phyloP scores from a whole-genome alignment of 2,113 vertebrate genomes.

The Hepsetus odoe region DNA sequence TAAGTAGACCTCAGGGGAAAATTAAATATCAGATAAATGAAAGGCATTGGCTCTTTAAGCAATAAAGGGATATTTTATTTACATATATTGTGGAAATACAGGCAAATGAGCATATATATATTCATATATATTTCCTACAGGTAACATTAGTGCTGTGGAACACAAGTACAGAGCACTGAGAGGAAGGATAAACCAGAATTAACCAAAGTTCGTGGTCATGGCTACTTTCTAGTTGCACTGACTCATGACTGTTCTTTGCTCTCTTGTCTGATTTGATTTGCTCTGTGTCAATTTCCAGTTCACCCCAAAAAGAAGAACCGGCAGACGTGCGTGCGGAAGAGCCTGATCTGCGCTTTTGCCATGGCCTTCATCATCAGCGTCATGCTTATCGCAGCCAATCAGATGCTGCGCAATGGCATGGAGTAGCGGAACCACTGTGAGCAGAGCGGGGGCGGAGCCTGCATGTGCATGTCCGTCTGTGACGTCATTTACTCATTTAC shows the following conservation, averaged over 20 bases:
- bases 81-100: too few species aligned
- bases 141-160: neutral
- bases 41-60: too few species aligned
- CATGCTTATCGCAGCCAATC: slow-evolving; percentile 99
- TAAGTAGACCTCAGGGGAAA: too few species aligned
- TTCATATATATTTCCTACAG: too few species aligned
- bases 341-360: slow-evolving; percentile 98
- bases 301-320: slow-evolving; percentile 97
- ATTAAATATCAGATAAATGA: too few species aligned
- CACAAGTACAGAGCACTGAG: too few species aligned
- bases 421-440: slow-evolving; percentile 86
- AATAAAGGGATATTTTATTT: too few species aligned
- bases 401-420: slow-evolving; percentile 99
- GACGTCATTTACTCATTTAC: slow-evolving; percentile 74
- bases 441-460: slow-evolving; percentile 67
- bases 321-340: slow-evolving; percentile 98
- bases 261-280: neutral
- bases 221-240: neutral
- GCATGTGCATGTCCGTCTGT: slow-evolving; percentile 88
- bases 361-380: slow-evolving; percentile 99
- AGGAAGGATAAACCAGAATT: too few species aligned
- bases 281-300: slow-evolving; percentile 73
- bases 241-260: slow-evolving; percentile 8
- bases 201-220: neutral
- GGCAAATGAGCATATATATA: too few species aligned